Evolutionary conservation across 2,797 vertebrate genomes (phyloP).

Genomic region (Lutjanus argentimaculatus): DNA sequence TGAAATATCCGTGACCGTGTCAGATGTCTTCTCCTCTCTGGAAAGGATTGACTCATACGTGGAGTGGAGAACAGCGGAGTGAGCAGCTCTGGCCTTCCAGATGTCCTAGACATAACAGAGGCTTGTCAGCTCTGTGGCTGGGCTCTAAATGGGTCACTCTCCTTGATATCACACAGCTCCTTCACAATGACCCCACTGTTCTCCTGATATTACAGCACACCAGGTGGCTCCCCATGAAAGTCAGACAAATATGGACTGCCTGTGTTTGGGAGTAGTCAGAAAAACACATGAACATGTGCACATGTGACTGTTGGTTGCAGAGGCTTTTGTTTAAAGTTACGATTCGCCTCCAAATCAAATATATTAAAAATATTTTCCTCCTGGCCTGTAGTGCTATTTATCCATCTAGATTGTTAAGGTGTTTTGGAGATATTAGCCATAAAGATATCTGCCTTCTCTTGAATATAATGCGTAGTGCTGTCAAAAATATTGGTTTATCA

Average conservation of each 20-base stretch:
- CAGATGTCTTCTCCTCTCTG: slow-evolving; percentile 45
- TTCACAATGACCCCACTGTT: slow-evolving; percentile 87
- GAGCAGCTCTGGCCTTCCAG: slow-evolving; percentile 73
- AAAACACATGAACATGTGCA: slow-evolving; percentile 28
- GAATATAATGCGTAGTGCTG: too few relatives aligned
- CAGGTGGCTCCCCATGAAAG: slow-evolving; percentile 84
- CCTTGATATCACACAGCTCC: slow-evolving; percentile 82
- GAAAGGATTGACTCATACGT: slow-evolving; percentile 49
- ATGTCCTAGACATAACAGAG: slow-evolving; percentile 85
- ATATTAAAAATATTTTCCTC: too few relatives aligned
- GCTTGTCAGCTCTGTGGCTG: slow-evolving; percentile 79
- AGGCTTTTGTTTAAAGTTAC: neutral
- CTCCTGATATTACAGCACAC: slow-evolving; percentile 83
- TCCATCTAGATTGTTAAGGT: too few relatives aligned
- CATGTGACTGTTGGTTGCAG: neutral
- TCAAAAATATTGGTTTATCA: too few relatives aligned
- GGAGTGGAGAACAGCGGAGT: slow-evolving; percentile 43
- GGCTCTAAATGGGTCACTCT: slow-evolving; percentile 86
- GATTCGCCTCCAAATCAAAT: too few relatives aligned
- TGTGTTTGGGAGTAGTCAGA: slow-evolving; percentile 51
- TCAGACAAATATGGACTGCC: slow-evolving; percentile 72
- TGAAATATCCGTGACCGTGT: slow-evolving; percentile 59
- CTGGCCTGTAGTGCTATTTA: too few relatives aligned
- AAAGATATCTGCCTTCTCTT: too few relatives aligned
- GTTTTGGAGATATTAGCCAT: too few relatives aligned